A percentile compares a stretch with the other conserved stretches of the same genome.
Conservation (phyloP, 2,888 invertebrate species). For the Caenorhabditis angaria region DNA sequence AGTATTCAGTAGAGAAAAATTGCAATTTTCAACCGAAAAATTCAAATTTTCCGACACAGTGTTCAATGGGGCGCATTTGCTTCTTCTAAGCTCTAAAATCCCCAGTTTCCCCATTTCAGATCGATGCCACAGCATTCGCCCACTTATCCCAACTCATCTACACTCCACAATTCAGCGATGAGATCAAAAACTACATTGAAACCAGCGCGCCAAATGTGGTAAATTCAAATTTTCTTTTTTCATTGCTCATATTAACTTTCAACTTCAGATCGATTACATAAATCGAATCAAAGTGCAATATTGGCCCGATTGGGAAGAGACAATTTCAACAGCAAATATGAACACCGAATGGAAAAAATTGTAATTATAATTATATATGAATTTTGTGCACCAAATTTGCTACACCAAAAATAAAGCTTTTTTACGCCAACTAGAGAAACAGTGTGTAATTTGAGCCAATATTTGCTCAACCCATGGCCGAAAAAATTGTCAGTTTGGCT, state of each 20-base stretch:
- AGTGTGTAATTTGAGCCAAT: no score
- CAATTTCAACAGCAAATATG: slow-evolving; percentile 45
- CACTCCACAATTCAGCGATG: slow-evolving; percentile 87
- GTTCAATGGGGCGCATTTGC: no score
- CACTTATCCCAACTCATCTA: slow-evolving; percentile 90
- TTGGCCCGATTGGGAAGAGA: slow-evolving; percentile 69
- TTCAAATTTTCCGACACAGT: no score
- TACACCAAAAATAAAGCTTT: no score
- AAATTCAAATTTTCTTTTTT: not conserved
- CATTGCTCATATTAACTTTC: not conserved
- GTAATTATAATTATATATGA: no score
- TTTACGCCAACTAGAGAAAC: no score
- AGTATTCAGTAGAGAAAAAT: no score
- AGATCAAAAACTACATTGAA: slow-evolving; percentile 82
- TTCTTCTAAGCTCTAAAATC: not conserved
- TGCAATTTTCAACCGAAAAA: no score
- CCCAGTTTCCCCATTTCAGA: slow-evolving; percentile 44
- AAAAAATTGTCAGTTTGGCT: no score
- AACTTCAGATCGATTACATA: slow-evolving; percentile 47
- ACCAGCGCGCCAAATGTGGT: slow-evolving; percentile 54
- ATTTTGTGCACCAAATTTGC: no score
- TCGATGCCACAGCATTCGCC: slow-evolving; percentile 89
- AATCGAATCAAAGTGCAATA: slow-evolving; percentile 62
- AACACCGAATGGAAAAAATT: slow-evolving; percentile 33
- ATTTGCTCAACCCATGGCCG: no score